phyloP scores from a whole-genome alignment of 1,140 invertebrate genomes.

The Aphis gossypii region DNA sequence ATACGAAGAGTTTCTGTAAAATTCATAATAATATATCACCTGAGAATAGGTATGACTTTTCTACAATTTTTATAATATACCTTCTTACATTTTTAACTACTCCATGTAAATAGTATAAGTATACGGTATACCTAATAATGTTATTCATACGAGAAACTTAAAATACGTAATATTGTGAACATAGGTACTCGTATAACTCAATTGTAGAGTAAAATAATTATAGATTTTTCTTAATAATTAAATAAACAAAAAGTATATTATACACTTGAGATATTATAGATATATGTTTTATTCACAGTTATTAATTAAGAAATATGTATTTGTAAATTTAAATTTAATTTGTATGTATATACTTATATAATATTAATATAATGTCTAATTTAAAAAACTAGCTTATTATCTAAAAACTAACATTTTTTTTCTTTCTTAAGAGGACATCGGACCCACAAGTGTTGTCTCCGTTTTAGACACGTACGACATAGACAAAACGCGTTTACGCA shows the following conservation, averaged over 20 bases:
- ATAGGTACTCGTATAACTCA: too few relatives aligned
- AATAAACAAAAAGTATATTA: not conserved
- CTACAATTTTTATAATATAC: too few relatives aligned
- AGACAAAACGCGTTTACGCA: too few relatives aligned
- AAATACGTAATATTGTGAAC: too few relatives aligned
- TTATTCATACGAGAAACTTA: too few relatives aligned
- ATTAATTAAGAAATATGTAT: not conserved
- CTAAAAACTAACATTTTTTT: constrained; percentile 1
- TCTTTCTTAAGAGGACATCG: too few relatives aligned
- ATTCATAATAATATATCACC: not conserved
- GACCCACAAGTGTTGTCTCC: too few relatives aligned
- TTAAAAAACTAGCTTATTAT: not conserved
- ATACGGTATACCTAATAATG: too few relatives aligned
- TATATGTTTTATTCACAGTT: not conserved
- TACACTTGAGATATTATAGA: not conserved
- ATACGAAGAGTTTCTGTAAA: not conserved
- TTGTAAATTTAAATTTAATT: not conserved
- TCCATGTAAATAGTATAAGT: too few relatives aligned
- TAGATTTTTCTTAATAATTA: not conserved
- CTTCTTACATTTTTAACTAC: too few relatives aligned
- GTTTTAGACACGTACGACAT: too few relatives aligned
- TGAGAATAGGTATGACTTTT: not conserved
- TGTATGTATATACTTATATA: not conserved
- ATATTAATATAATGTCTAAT: not conserved
- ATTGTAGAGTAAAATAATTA: not conserved